A percentile compares a stretch with the other conserved stretches of the same genome.
Conservation (phyloP, 2,113 vertebrate species). For the Raphicerus campestris region DNA sequence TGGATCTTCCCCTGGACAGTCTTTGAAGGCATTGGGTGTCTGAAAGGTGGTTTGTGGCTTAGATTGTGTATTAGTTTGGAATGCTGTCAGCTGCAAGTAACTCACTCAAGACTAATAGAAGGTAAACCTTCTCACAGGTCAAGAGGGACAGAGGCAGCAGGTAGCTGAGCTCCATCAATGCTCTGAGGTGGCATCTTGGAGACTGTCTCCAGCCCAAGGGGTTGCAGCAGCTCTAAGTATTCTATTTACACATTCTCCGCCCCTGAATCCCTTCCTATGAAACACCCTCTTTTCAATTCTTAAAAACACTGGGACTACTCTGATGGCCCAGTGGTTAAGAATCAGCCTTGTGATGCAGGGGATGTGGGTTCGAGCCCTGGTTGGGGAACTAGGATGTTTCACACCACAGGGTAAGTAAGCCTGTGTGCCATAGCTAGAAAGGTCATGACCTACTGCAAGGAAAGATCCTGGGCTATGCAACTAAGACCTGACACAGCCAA, state of each 20-base stretch:
- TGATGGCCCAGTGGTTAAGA: background rate
- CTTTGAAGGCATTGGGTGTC: rapidly evolving
- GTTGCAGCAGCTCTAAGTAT: background rate
- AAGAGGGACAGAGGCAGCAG: background rate
- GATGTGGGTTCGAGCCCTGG: background rate
- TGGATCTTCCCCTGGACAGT: background rate
- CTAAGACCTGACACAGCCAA: background rate
- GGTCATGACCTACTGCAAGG: background rate
- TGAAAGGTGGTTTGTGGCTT: background rate
- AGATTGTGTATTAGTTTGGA: background rate
- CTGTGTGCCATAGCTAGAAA: background rate
- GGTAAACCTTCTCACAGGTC: background rate
- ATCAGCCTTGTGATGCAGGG: background rate
- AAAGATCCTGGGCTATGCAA: background rate
- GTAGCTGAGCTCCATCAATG: rapidly evolving
- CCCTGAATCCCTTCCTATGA: background rate
- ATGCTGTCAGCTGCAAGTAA: background rate
- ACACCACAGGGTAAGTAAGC: background rate
- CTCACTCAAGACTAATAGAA: background rate
- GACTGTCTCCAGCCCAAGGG: background rate
- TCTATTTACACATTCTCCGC: background rate
- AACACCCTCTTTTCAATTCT: background rate
- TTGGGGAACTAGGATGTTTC: background rate
- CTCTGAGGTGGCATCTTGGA: background rate
- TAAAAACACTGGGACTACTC: background rate